Base-by-base conservation (phyloP, 64 coral and sea anemone species). In the Montipora sp. region DNA sequence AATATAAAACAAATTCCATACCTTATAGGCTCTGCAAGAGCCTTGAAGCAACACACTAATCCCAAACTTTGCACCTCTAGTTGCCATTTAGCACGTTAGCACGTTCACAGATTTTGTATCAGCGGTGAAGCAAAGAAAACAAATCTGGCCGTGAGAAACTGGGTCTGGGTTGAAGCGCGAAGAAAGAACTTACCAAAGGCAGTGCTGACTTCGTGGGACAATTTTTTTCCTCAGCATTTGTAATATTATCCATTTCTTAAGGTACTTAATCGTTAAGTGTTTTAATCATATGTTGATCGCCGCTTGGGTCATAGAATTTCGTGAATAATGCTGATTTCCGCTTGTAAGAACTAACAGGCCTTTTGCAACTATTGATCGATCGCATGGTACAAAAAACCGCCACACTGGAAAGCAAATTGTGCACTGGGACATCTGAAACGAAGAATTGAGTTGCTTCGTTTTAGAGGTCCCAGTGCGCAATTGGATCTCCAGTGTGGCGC, bases 1-100 rank as follows among this genome's bases (percentile, higher is more conserved):
- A 48, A 8, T 18, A 85, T 23, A 23, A 71, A 71, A 85, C 71
- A 23, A 20, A 21, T 60, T 19, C 19, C 84, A 55, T 19, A 93
- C 91, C 91, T 93, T 79, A 43, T 50, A 87, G 23, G 23, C 22
- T 81, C 18, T 93, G 60, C 51, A 88, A 58, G 83, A 59, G 18
- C 83, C 73, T 78, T 65, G 83, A 18, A 93, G 11, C 6, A 93
- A 88, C 55, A 75, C 55, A 3, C 83, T 88, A 2, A 93, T 21
- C 53, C 91, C 83, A 46, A 80, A 67, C 58, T 81, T 60, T 0
- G 86, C 9, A 23, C 91, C 75, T 79, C 75, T 67, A 4, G 60
- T 7, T 44, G 75, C 19, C 46, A 18, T 72, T 5, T 71, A 12
- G 75, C 13, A 90, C 73, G 3, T 79, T 51, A 7, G 75, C 13